Conservation (phyloP, 1,140 invertebrate genomes). For the Prorops nasuta region DNA sequence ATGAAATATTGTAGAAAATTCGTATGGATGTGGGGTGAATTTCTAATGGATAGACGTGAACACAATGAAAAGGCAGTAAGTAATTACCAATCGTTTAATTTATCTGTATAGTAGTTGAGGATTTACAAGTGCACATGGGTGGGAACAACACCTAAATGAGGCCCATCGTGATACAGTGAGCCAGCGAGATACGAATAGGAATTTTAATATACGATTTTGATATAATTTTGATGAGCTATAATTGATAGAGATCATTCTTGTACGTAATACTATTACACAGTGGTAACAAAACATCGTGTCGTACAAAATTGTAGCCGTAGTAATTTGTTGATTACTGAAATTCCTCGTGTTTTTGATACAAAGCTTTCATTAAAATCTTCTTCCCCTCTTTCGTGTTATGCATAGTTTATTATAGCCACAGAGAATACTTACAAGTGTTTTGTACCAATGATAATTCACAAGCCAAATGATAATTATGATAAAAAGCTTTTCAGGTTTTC, state of each 20-base stretch:
- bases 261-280: slow-evolving; percentile 18
- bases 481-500: too few species aligned
- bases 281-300: slow-evolving; percentile 48
- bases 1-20: too few species aligned
- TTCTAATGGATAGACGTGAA: too few species aligned
- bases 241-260: slow-evolving; percentile 23
- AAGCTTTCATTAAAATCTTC: too few species aligned
- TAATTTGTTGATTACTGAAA: slow-evolving; percentile 16
- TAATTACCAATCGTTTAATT: slow-evolving; percentile 30
- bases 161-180: slow-evolving; percentile 36
- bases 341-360: background rate
- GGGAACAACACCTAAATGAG: slow-evolving; percentile 41
- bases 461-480: too few species aligned
- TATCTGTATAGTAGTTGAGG: slow-evolving; percentile 43
- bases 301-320: slow-evolving; percentile 47
- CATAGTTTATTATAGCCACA: too few species aligned
- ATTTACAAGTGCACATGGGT: slow-evolving; percentile 48
- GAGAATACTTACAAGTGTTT: too few species aligned
- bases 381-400: too few species aligned
- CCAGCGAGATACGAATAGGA: slow-evolving; percentile 25
- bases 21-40: too few species aligned
- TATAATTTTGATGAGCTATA: slow-evolving; percentile 3
- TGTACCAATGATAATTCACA: too few species aligned
- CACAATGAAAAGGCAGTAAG: too few species aligned
- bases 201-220: slow-evolving; percentile 21